phyloP scores from a whole-genome alignment of 92 coral and sea anemone species.

The Zoanthus sociatus region DNA sequence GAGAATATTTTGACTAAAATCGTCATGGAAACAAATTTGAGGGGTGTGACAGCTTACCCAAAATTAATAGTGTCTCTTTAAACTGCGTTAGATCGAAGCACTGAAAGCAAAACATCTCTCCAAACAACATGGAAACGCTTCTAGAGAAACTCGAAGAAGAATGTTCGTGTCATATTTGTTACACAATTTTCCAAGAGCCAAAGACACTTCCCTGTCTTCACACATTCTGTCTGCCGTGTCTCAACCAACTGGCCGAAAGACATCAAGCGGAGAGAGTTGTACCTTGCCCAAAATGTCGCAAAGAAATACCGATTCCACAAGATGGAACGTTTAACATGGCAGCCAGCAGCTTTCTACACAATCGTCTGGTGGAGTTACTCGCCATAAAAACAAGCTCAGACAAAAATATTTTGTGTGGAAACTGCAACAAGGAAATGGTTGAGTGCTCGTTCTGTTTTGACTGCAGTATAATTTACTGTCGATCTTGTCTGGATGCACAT shows the following conservation, averaged over 20 bases:
- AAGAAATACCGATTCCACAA: not conserved
- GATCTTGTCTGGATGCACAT: conserved; percentile 18
- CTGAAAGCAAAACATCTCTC: too few species aligned
- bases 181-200: not conserved
- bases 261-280: too few species aligned
- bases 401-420: too few species aligned
- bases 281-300: too few species aligned
- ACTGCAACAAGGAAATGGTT: not conserved
- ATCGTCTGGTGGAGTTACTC: too few species aligned
- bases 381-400: too few species aligned
- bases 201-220: too few species aligned
- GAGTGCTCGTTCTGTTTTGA: conserved; percentile 22
- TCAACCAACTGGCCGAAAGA: conserved; percentile 21
- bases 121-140: not conserved
- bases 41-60: too few species aligned
- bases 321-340: conserved; percentile 22
- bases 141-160: conserved; percentile 23
- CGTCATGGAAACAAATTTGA: too few species aligned
- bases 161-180: conserved; percentile 20
- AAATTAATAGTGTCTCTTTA: too few species aligned
- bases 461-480: not conserved
- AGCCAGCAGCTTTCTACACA: not conserved
- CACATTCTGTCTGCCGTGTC: not conserved
- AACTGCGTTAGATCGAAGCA: too few species aligned
- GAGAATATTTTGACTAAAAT: too few species aligned